These are phyloP conservation scores for pig (Sus scrofa) DNA, from an alignment of 2,113 vertebrate genomes.

Conservation along the genomic window DNA sequence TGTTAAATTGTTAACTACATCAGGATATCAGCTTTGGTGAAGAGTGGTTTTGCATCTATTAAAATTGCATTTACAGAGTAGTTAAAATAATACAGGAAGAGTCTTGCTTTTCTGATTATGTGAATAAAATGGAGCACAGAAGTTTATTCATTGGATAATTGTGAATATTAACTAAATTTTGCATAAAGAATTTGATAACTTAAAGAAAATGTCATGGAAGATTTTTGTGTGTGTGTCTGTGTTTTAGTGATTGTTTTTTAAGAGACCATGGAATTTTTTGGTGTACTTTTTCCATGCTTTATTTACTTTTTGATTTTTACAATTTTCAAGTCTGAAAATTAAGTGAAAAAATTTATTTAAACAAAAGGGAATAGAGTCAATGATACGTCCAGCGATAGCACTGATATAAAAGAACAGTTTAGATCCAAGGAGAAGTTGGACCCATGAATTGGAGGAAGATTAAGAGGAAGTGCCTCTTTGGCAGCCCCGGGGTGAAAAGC, in stretches of 20 bases:
- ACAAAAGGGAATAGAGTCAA: neutral
- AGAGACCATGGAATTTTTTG: neutral
- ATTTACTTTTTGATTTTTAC: neutral
- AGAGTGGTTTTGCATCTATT: neutral
- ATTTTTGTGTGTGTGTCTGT: neutral
- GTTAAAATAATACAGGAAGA: neutral
- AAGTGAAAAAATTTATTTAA: neutral
- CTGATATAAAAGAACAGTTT: neutral
- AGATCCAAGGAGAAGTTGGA: neutral
- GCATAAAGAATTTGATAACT: neutral
- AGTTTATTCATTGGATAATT: neutral
- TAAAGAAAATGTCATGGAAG: neutral
- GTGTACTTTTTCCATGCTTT: neutral
- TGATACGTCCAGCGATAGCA: neutral
- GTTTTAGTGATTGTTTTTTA: neutral
- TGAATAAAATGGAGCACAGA: neutral
- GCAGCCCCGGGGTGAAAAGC: neutral
- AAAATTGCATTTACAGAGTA: neutral
- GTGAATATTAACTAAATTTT: neutral
- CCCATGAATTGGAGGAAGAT: no score
- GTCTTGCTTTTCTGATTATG: neutral
- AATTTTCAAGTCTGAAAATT: neutral
- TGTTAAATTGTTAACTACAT: neutral
- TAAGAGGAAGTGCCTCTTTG: neutral
- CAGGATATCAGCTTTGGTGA: neutral